Evolutionary conservation across 2,113 vertebrate species (phyloP), one percentile per base, ranked within the genome.

Genomic region (Microtus oregoni): DNA sequence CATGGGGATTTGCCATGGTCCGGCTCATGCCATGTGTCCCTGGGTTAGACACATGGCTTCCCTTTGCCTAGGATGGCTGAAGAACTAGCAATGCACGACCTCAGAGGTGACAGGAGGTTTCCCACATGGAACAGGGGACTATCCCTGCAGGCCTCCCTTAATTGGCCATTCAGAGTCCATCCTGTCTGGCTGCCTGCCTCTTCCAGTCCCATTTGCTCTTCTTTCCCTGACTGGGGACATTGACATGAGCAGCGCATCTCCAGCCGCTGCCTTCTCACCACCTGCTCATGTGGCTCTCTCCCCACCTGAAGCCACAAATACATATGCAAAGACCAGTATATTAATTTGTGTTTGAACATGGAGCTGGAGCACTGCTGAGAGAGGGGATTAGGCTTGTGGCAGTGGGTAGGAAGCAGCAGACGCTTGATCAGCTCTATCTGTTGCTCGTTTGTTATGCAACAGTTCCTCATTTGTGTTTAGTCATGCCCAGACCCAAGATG

Each of bases 321-420:
- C 97, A 96, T 92, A 97, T 97, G 97, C 97, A 96, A 96, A 97
- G 93, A 93, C 93, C 97, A 73, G 65, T 89, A 65, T 97, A 96
- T 97, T 96, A 94, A 98, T 97, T 94, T 96, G 95, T 89, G 95
- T 95, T 92, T 83, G 94, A 97, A 94, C 92, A 67, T 6, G 2
- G 90, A 97, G 91, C 89, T 2, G 47, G 86, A 95, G 70, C 9
- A 24, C 94, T 13, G 19, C 86, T 0, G 61, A 91, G 97, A 96
- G 73, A 86, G 94, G 96, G 97, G 95, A 96, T 96, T 92, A 95
- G 88, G 89, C 22, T 0, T 0, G 90, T 13, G 70, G 90, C 78
- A 1, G 26, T 75, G 52, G 93, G 92, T 68, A 63, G 97, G 81
- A 96, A 88, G 88, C 58, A 86, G 75, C 97, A 98, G 97, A 98